Percentiles rank a stretch among this genome's conserved stretches.
These are phyloP conservation scores for Drosophila differens DNA, from an alignment of 2,888 invertebrate genomes.

Conservation along the genomic window DNA sequence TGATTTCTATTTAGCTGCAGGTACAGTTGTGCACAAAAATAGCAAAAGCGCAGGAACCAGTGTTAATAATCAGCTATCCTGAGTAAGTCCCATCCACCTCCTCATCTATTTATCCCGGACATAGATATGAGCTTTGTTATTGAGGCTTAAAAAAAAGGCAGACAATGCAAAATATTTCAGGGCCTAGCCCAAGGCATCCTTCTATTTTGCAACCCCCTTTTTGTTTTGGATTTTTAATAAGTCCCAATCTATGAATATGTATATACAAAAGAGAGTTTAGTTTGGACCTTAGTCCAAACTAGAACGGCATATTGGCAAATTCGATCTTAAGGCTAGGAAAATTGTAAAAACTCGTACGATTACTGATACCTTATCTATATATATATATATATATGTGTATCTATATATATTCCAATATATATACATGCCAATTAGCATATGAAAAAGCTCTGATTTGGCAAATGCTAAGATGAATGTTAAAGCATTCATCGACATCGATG, in stretches of 20 bases:
- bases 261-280: neutral
- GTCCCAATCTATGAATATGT: neutral
- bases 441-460: constrained; percentile 1
- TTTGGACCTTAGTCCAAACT: neutral
- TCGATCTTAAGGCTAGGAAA: neutral
- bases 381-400: too few relatives aligned
- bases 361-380: too few relatives aligned
- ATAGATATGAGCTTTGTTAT: constrained; percentile 3
- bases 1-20: constrained; percentile 62
- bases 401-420: neutral
- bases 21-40: constrained; percentile 64
- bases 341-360: neutral
- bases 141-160: constrained; percentile 18
- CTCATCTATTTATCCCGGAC: neutral
- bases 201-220: neutral
- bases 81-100: neutral
- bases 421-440: neutral
- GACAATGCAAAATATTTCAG: constrained; percentile 36
- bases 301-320: neutral
- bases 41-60: constrained; percentile 3
- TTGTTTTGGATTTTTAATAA: neutral
- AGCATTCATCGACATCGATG: constrained; percentile 23
- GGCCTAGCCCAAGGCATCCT: constrained; percentile 32
- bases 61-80: constrained; percentile 16
- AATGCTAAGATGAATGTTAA: constrained; percentile 57